A percentile compares a stretch with the other conserved stretches of the same genome.
These are phyloP conservation scores for Cochlearius cochlearius DNA, from an alignment of 2,113 vertebrate genomes.

Conservation along the genomic window DNA sequence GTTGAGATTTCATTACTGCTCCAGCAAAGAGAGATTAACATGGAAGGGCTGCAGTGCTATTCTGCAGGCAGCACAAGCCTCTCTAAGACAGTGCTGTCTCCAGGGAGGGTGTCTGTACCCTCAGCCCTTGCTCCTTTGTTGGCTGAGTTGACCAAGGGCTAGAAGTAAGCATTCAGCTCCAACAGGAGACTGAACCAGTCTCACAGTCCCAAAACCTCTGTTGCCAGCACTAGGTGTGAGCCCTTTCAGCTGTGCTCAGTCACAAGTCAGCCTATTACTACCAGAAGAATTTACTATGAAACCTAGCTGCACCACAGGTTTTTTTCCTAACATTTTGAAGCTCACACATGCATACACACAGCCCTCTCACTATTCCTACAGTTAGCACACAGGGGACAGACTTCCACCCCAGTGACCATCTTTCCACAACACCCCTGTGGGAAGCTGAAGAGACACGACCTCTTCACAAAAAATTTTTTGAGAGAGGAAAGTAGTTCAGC, in stretches of 20 bases:
- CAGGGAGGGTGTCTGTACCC: not conserved
- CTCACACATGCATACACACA: not conserved
- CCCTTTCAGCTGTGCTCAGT: not conserved
- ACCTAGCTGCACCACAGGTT: not conserved
- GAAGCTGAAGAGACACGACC: not conserved
- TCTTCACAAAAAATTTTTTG: not conserved
- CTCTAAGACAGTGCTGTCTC: not conserved
- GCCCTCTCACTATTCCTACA: not conserved
- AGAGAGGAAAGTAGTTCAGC: not conserved
- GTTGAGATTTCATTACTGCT: not conserved
- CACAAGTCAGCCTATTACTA: not conserved
- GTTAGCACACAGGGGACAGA: not conserved
- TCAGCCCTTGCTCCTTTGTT: not conserved
- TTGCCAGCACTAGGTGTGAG: not conserved
- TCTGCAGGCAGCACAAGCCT: not conserved
- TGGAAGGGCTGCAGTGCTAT: not conserved
- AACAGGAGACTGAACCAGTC: not conserved
- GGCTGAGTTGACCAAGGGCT: not conserved
- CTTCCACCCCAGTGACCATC: not conserved
- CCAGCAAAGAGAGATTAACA: not conserved
- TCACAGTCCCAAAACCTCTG: not conserved
- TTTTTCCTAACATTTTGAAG: not conserved
- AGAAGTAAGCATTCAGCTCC: not conserved
- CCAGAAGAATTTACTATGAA: not conserved
- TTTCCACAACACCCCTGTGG: not conserved